Conservation (phyloP, 2,797 vertebrate species). For the Artibeus lituratus region DNA sequence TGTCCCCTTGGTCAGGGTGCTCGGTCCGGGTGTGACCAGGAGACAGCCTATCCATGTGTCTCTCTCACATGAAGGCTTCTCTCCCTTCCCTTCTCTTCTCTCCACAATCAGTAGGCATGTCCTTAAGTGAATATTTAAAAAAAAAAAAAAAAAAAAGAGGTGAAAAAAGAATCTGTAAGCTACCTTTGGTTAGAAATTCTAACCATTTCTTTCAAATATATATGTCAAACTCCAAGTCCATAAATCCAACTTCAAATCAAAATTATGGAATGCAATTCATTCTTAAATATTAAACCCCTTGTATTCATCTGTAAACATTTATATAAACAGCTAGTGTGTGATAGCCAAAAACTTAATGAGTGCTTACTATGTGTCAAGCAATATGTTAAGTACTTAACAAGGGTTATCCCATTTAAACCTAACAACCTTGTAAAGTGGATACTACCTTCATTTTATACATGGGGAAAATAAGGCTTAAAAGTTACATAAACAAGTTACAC, state of each 20-base stretch:
- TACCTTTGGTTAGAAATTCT: background rate
- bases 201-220: conserved; percentile 2
- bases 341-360: background rate
- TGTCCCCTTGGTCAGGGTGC: background rate
- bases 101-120: background rate
- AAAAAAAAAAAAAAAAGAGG: no score
- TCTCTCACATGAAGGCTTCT: background rate
- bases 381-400: background rate
- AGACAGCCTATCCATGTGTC: background rate
- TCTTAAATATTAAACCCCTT: background rate
- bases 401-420: conserved; percentile 36
- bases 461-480: background rate
- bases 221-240: background rate
- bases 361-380: background rate
- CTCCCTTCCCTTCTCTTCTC: background rate
- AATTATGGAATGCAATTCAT: background rate
- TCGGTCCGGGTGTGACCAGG: background rate
- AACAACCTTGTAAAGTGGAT: conserved; percentile 19
- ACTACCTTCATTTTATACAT: background rate
- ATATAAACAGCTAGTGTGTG: conserved; percentile 12
- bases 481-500: background rate
- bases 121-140: background rate
- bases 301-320: conserved; percentile 33
- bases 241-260: conserved; percentile 23
- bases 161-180: background rate